phyloP scores from a whole-genome alignment of 53 echinoderm and acorn worm genomes.

The Stichopus horrens region DNA sequence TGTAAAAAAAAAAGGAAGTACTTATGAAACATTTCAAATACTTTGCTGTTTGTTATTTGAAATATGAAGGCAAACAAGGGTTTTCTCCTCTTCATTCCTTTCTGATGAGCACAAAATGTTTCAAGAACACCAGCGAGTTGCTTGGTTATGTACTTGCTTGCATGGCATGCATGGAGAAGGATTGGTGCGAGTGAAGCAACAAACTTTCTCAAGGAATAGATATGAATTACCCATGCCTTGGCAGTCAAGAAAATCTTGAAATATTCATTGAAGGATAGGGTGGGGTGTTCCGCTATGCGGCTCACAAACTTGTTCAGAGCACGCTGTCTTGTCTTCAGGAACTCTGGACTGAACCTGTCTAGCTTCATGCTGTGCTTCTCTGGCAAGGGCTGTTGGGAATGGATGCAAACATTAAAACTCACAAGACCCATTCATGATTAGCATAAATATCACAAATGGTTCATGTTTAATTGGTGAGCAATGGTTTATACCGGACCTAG shows the following conservation, averaged over 20 bases:
- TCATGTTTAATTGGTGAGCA: neutral
- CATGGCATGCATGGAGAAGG: constrained; percentile 49
- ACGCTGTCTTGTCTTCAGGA: constrained; percentile 68
- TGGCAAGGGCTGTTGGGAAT: constrained; percentile 76
- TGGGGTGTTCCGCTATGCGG: constrained; percentile 87
- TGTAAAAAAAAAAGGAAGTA: too few species aligned
- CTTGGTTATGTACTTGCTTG: constrained; percentile 13
- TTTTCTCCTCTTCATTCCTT: neutral
- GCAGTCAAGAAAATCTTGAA: constrained; percentile 94
- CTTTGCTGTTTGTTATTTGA: too few species aligned
- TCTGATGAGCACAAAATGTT: neutral
- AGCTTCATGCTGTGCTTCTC: constrained; percentile 93
- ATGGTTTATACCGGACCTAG: neutral
- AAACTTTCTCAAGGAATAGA: constrained; percentile 41
- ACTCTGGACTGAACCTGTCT: constrained; percentile 79
- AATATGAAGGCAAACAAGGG: too few species aligned
- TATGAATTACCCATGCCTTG: constrained; percentile 99
- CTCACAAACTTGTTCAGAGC: constrained; percentile 92
- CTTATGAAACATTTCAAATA: too few species aligned
- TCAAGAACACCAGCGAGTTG: neutral
- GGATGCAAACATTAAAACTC: neutral
- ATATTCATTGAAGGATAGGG: constrained; percentile 88
- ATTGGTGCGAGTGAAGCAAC: constrained; percentile 32
- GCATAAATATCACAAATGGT: neutral
- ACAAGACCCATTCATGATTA: neutral